Evolutionary conservation across 1,140 invertebrate species (phyloP).

Genomic region (Pseudoatta argentina): DNA sequence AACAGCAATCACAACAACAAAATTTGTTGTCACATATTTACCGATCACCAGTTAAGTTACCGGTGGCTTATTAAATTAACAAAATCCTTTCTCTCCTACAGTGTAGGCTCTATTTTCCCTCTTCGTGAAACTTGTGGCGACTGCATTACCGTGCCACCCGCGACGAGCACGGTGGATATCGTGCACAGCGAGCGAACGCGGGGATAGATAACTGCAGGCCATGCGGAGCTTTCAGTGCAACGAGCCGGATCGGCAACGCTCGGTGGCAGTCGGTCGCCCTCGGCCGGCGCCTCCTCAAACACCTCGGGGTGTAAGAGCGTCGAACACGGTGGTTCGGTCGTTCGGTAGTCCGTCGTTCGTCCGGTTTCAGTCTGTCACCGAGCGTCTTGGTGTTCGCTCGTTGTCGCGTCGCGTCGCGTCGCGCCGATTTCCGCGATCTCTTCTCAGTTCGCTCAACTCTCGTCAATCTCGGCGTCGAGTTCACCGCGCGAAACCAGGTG

Average conservation of each 20-base stretch:
- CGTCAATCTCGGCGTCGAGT: neutral
- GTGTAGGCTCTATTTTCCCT: neutral
- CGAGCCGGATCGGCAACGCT: slow-evolving; percentile 69
- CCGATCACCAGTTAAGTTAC: too few relatives aligned
- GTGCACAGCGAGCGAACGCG: neutral
- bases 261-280: slow-evolving; percentile 69
- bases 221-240: slow-evolving; percentile 68
- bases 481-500: slow-evolving; percentile 3
- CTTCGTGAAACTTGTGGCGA: slow-evolving; percentile 25
- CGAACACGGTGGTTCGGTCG: slow-evolving; percentile 58
- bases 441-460: neutral
- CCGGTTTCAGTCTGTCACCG: slow-evolving; percentile 74
- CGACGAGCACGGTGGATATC: slow-evolving; percentile 25
- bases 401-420: neutral
- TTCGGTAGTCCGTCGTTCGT: slow-evolving; percentile 69
- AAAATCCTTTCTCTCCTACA: too few relatives aligned
- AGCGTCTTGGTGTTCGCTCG: slow-evolving; percentile 62
- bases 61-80: too few relatives aligned
- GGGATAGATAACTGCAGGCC: slow-evolving; percentile 51
- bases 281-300: slow-evolving; percentile 68
- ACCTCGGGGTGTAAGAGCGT: slow-evolving; percentile 72
- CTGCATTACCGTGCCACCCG: slow-evolving; percentile 35
- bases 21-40: too few relatives aligned
- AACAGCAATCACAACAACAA: too few relatives aligned
- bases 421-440: neutral